phyloP scores from a whole-genome alignment of 2,797 vertebrate genomes.

The Microctenopoma steveboyesi region DNA sequence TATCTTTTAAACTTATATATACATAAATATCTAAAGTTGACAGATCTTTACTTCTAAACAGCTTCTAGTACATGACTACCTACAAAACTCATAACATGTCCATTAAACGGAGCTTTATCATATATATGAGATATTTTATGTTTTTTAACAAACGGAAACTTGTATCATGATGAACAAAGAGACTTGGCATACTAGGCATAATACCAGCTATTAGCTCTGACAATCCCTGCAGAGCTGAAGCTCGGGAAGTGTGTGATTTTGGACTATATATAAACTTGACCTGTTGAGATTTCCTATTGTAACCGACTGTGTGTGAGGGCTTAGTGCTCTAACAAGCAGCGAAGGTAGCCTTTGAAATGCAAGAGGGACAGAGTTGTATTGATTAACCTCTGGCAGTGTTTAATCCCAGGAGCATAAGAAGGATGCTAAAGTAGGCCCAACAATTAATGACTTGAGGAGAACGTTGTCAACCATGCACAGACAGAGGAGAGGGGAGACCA shows the following conservation, averaged over 20 bases:
- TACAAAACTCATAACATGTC: too few species aligned
- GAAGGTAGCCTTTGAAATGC: conserved; percentile 54
- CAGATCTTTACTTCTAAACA: too few species aligned
- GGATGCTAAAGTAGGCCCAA: conserved; percentile 27
- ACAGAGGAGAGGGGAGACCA: neutral
- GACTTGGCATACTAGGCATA: too few species aligned
- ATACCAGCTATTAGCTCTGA: too few species aligned
- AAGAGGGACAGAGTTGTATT: conserved; percentile 28
- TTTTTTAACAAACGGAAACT: too few species aligned
- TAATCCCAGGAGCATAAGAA: neutral
- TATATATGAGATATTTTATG: too few species aligned
- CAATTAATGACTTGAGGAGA: conserved; percentile 4
- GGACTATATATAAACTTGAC: conserved; percentile 24
- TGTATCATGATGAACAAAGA: too few species aligned
- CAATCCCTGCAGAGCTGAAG: too few species aligned
- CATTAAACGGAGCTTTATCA: too few species aligned
- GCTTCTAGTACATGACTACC: too few species aligned
- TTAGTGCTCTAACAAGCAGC: conserved; percentile 13
- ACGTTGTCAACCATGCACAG: neutral
- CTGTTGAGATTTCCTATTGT: conserved; percentile 21
- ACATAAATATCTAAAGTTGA: too few species aligned
- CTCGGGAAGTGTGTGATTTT: neutral
- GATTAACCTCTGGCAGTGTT: conserved; percentile 39
- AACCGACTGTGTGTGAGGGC: conserved; percentile 12
- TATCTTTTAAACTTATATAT: too few species aligned